These are phyloP conservation scores for Pontoporia blainvillei DNA, from an alignment of 2,113 vertebrate genomes.

Conservation along the genomic window DNA sequence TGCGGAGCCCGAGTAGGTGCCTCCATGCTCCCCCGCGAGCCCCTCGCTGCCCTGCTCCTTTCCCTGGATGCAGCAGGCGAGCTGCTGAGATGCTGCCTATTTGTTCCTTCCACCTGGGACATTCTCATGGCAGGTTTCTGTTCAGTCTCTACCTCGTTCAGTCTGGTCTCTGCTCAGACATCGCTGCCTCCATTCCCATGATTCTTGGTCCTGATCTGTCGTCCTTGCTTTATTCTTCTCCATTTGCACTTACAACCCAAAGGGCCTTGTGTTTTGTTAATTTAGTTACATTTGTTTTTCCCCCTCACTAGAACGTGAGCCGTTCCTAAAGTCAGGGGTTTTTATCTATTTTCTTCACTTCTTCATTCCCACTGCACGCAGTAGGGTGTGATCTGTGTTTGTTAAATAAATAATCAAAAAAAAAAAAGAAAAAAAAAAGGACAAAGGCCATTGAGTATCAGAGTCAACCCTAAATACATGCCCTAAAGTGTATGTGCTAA, in stretches of 20 bases:
- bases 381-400: background rate
- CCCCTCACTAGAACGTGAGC: no score
- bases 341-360: background rate
- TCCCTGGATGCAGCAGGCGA: no score
- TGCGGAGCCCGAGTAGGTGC: no score
- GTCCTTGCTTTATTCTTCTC: fast-evolving
- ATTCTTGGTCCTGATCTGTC: background rate
- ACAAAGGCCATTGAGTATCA: background rate
- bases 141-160: background rate
- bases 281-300: background rate
- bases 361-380: background rate
- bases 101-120: no score
- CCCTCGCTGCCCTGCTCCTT: no score
- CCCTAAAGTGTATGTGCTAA: background rate
- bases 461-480: background rate
- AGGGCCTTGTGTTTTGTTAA: background rate
- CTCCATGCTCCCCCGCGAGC: no score
- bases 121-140: fast-evolving
- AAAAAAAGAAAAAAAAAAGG: background rate
- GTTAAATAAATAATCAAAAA: background rate
- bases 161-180: background rate
- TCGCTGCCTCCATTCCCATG: fast-evolving
- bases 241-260: background rate
- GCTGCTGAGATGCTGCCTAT: no score
- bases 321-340: background rate